Conservation (phyloP, 1,140 invertebrate species). For the Neodiprion virginianus region DNA sequence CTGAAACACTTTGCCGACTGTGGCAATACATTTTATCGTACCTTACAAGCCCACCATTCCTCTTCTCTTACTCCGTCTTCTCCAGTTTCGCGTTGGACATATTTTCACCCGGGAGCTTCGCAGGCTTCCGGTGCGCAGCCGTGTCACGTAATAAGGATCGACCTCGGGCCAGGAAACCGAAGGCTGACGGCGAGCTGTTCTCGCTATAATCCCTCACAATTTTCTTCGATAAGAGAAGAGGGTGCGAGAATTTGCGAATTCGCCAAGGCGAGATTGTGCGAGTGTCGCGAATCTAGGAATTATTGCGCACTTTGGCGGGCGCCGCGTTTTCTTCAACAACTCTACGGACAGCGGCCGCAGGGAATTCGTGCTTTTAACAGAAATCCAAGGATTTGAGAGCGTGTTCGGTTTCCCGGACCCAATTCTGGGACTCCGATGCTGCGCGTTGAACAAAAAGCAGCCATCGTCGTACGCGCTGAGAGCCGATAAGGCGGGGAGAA, state of each 20-base stretch:
- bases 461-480: conserved; percentile 9
- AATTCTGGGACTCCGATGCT: conserved; percentile 16
- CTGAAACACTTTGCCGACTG: conserved; percentile 21
- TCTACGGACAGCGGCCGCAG: neutral
- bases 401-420: conserved; percentile 4
- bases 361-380: conserved; percentile 17
- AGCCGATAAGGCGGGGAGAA: conserved; percentile 20
- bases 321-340: neutral
- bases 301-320: neutral
- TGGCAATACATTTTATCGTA: conserved; percentile 5
- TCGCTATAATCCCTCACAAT: neutral
- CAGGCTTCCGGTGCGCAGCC: too few relatives aligned
- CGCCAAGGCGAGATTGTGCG: neutral
- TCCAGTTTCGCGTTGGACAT: conserved; percentile 5
- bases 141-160: too few relatives aligned
- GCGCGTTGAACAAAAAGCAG: neutral
- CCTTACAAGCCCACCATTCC: conserved; percentile 10
- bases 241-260: neutral
- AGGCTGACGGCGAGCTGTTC: neutral
- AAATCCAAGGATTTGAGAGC: conserved; percentile 23
- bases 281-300: neutral
- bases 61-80: neutral
- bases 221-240: too few relatives aligned
- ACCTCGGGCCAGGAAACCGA: too few relatives aligned
- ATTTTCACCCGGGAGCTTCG: conserved; percentile 12